Percentiles rank a stretch among this genome's conserved stretches.
phyloP scores from a whole-genome alignment of 1,140 invertebrate species.

The Littorina saxatilis region DNA sequence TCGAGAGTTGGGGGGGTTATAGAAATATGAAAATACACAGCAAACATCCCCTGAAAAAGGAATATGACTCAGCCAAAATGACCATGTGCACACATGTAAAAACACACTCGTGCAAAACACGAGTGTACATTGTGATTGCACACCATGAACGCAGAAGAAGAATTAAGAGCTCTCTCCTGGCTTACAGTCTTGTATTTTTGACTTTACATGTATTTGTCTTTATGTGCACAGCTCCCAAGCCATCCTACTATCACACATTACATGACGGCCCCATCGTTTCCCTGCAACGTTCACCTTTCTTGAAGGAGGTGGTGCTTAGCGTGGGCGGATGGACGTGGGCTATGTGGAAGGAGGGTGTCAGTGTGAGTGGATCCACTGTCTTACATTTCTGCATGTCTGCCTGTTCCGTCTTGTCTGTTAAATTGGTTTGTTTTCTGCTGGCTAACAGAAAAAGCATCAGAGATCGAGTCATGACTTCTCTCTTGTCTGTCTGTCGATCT shows the following conservation, averaged over 20 bases:
- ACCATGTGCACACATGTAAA: no score
- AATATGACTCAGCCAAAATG: no score
- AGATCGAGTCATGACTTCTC: not conserved
- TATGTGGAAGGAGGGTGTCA: constrained; percentile 75
- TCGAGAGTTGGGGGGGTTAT: no score
- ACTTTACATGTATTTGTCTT: no score
- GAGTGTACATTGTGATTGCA: no score
- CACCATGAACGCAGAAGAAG: no score
- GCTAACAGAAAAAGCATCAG: not conserved
- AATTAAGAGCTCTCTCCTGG: no score
- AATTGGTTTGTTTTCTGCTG: not conserved
- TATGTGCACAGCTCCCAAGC: constrained; percentile 71
- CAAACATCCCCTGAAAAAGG: no score
- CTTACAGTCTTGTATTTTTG: no score
- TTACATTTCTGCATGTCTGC: not conserved
- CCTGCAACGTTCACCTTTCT: constrained; percentile 76
- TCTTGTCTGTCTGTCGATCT: no score
- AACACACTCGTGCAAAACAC: no score
- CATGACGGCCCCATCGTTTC: constrained; percentile 75
- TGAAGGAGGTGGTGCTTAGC: constrained; percentile 75
- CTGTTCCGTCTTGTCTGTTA: not conserved
- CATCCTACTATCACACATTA: constrained; percentile 70
- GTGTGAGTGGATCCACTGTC: constrained; percentile 60
- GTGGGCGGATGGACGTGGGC: constrained; percentile 76
- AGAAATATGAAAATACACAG: no score